Evolutionary conservation across 92 coral and sea anemone genomes (phyloP).

Genomic region (Bergia sp.): DNA sequence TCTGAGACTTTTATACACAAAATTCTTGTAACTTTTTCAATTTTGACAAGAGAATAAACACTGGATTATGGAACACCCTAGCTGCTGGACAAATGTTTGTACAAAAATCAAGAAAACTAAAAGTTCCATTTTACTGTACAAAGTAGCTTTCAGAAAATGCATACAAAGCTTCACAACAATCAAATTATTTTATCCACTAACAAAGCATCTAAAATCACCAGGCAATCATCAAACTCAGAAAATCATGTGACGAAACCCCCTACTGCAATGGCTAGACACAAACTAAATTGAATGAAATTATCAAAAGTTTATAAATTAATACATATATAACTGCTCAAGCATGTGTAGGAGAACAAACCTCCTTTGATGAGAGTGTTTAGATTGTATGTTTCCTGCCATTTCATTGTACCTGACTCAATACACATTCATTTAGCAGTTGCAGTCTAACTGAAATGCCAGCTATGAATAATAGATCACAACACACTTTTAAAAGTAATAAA

Average conservation of each 20-base stretch:
- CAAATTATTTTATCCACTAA: background rate
- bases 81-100: too few relatives aligned
- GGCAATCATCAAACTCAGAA: background rate
- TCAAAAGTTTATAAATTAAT: background rate
- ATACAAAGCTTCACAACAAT: background rate
- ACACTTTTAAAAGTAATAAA: background rate
- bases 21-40: background rate
- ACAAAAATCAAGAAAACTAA: too few relatives aligned
- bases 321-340: background rate
- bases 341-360: background rate
- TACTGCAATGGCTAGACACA: background rate
- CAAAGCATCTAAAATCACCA: background rate
- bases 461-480: background rate
- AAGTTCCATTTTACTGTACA: too few relatives aligned
- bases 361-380: background rate
- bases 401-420: background rate
- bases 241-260: background rate
- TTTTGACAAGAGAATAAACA: too few relatives aligned
- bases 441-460: background rate
- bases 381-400: background rate
- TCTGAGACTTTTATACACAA: background rate
- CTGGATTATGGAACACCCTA: background rate
- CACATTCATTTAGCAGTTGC: background rate
- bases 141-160: background rate
- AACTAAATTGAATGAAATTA: too few relatives aligned